Evolutionary conservation across 2,113 vertebrate genomes (phyloP).

Genomic region (Spilogale gracilis): DNA sequence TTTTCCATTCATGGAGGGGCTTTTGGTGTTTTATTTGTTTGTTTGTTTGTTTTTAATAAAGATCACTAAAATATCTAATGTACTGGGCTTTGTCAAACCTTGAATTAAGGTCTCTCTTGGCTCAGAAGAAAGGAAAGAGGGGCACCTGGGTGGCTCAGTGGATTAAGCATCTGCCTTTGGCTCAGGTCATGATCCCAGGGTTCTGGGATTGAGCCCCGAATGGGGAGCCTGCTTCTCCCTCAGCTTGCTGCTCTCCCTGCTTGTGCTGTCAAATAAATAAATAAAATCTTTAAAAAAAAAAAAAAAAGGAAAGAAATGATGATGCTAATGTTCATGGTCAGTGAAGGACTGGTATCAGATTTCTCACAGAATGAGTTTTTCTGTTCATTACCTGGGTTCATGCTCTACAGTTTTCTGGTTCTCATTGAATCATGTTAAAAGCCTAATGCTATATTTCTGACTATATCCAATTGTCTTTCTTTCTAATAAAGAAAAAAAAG

Average conservation of each 20-base stretch:
- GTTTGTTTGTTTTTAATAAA: not conserved
- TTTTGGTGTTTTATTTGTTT: not conserved
- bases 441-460: not conserved
- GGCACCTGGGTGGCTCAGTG: no score
- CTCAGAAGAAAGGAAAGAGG: conserved; percentile 9
- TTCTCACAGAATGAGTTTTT: not conserved
- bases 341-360: fast-evolving
- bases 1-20: not conserved
- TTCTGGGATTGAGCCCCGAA: no score
- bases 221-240: no score
- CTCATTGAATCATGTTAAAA: not conserved
- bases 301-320: not conserved
- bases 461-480: not conserved
- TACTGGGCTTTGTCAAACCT: not conserved
- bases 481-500: not conserved
- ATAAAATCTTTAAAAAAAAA: no score
- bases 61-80: not conserved
- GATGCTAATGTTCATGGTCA: not conserved
- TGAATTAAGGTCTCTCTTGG: not conserved
- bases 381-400: not conserved
- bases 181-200: no score
- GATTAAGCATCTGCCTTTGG: no score
- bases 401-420: not conserved
- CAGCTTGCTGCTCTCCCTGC: no score
- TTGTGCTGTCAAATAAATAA: no score